Base-by-base conservation (phyloP, 1,140 invertebrate genomes). In the Ceratina australensis region DNA sequence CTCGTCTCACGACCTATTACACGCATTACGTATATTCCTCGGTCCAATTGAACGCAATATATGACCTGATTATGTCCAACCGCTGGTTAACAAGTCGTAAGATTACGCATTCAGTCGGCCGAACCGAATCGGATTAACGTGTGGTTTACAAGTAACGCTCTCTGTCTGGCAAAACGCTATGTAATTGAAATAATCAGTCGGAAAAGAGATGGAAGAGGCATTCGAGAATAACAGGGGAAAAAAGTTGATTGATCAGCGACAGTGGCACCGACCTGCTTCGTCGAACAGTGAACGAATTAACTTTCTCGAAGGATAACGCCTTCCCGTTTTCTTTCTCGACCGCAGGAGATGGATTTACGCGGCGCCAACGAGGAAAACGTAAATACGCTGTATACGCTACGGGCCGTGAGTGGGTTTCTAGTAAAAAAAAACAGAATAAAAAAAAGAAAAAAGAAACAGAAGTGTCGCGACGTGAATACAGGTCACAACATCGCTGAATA, bases 401-500 rank as follows among this genome's bases (percentile, higher is more conserved):
- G 18, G 22, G 20, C 69, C 60, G 60, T 61, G 77, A 74, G 85
- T 86, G 77, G 85, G 78, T 87, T 87, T 86, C 80, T 81, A 82
- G 82, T 86, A 84, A 82, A 71, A 84, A n/a, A n/a, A n/a, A n/a
- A n/a, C n/a, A 86, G 81, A 84, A 49, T 84, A 84, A 81, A 64
- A 84, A 86, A 80, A 84, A 82, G 81, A 83, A 84, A 80, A 71
- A 84, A 86, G 80, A 83, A 82, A 84, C 80, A 86, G 65, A 86
- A 85, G 84, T 87, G 87, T 86, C 68, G 80, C 77, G 68, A 81
- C 68, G 66, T 75, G 83, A 89, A 90, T 90, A 88, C 86, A 82
- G 89, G 89, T 90, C 89, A 90, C 85, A 83, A 85, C 86, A 87
- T 88, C 81, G 89, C 87, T 89, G 89, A 89, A 88, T 88, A 90